A percentile compares a stretch with the other conserved stretches of the same genome.
Evolutionary conservation across 1,140 invertebrate species (phyloP).

Genomic region (Anagrus nilaparvatae): DNA sequence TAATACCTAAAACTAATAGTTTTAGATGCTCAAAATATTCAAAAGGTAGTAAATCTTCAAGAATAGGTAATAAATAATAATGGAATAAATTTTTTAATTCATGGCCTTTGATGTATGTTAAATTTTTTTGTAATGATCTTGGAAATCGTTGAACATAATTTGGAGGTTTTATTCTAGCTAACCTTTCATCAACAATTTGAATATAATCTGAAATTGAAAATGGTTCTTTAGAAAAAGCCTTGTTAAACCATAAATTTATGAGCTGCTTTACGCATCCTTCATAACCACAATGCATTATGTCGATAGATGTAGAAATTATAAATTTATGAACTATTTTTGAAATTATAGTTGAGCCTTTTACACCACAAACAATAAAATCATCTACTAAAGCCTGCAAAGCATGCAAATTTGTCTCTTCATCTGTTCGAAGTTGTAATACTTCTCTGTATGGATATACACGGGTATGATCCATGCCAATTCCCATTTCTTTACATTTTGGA

Average conservation of each 20-base stretch:
- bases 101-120: constrained; percentile 12
- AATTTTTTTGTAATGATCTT: constrained; percentile 6
- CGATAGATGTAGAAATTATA: constrained; percentile 4
- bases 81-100: constrained; percentile 12
- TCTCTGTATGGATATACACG: not conserved
- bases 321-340: constrained; percentile 12
- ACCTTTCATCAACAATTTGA: constrained; percentile 6
- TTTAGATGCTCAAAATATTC: constrained; percentile 11
- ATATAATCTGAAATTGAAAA: constrained; percentile 3
- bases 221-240: not conserved
- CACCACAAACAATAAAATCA: constrained; percentile 10
- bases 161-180: constrained; percentile 10
- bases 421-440: not conserved
- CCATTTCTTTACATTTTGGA: not conserved
- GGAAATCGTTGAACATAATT: constrained; percentile 10
- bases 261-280: constrained; percentile 11
- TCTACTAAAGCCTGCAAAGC: too few relatives aligned
- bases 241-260: constrained; percentile 8
- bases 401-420: too few relatives aligned
- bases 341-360: constrained; percentile 7
- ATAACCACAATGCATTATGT: constrained; percentile 11
- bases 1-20: not conserved
- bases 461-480: not conserved
- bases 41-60: constrained; percentile 4
- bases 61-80: constrained; percentile 10